Conservation (phyloP, 2,797 vertebrate species). For the Hydrocynus forskahlii region DNA sequence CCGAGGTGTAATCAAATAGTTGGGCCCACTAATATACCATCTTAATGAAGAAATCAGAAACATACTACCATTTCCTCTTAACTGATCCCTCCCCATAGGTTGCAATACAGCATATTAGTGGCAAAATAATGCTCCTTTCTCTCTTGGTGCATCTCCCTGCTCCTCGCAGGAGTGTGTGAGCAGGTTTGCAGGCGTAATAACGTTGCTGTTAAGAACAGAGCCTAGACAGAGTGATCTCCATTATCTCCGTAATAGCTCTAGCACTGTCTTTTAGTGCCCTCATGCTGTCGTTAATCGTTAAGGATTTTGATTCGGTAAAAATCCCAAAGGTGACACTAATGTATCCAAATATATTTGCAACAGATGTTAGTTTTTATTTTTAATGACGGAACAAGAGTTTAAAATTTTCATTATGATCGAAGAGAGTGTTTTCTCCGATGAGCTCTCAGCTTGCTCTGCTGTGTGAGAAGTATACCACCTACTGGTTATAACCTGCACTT, state of each 20-base stretch:
- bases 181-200: constrained; percentile 49
- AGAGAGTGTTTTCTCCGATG: constrained; percentile 62
- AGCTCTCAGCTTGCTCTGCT: constrained; percentile 56
- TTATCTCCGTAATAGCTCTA: constrained; percentile 60
- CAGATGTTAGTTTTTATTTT: constrained; percentile 87
- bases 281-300: constrained; percentile 63
- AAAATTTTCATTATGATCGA: constrained; percentile 75
- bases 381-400: constrained; percentile 84
- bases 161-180: constrained; percentile 21
- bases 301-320: constrained; percentile 58
- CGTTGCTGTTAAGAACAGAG: constrained; percentile 54
- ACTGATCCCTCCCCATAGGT: constrained; percentile 51
- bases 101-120: constrained; percentile 45
- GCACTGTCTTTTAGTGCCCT: constrained; percentile 54
- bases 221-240: constrained; percentile 56
- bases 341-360: constrained; percentile 87
- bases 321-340: constrained; percentile 82
- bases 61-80: constrained; percentile 42
- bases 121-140: constrained; percentile 42
- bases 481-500: constrained; percentile 69
- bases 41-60: constrained; percentile 45
- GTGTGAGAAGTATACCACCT: constrained; percentile 84
- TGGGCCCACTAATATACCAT: constrained; percentile 22
- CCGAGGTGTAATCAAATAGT: constrained; percentile 31
- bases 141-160: constrained; percentile 34